These are phyloP conservation scores for Stichodactyla helianthus DNA, from an alignment of 64 coral and sea anemone genomes.

Conservation along the genomic window DNA sequence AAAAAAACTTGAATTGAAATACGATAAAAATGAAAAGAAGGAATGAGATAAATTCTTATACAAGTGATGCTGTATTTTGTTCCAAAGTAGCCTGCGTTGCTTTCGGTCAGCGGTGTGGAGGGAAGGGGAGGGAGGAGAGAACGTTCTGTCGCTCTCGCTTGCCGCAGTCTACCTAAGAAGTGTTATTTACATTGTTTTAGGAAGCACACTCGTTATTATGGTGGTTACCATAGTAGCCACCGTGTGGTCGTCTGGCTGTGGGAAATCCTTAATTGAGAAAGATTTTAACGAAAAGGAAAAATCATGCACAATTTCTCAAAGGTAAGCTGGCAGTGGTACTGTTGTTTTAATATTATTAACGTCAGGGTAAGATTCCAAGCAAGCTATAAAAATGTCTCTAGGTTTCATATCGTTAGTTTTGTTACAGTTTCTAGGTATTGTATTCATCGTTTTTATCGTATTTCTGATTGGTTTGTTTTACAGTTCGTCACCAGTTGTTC, in stretches of 20 bases:
- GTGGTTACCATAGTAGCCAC: constrained; percentile 88
- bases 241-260: constrained; percentile 88
- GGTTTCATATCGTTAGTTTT: background rate
- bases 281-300: constrained; percentile 77
- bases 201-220: constrained; percentile 83
- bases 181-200: constrained; percentile 26
- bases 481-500: constrained; percentile 99
- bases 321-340: constrained; percentile 23
- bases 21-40: too few relatives aligned
- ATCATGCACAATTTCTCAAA: constrained; percentile 91
- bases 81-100: too few relatives aligned
- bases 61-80: too few relatives aligned
- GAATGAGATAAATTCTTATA: too few relatives aligned
- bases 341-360: too few relatives aligned
- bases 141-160: too few relatives aligned
- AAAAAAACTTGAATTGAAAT: too few relatives aligned
- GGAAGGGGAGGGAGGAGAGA: too few relatives aligned
- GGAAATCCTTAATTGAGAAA: constrained; percentile 95
- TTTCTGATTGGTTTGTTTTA: background rate
- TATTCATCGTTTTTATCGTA: background rate
- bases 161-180: too few relatives aligned
- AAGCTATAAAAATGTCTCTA: too few relatives aligned
- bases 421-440: background rate
- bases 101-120: too few relatives aligned
- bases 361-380: too few relatives aligned